These are phyloP conservation scores for Odontocerum albicorne DNA, from an alignment of 2,888 invertebrate genomes.

Conservation along the genomic window DNA sequence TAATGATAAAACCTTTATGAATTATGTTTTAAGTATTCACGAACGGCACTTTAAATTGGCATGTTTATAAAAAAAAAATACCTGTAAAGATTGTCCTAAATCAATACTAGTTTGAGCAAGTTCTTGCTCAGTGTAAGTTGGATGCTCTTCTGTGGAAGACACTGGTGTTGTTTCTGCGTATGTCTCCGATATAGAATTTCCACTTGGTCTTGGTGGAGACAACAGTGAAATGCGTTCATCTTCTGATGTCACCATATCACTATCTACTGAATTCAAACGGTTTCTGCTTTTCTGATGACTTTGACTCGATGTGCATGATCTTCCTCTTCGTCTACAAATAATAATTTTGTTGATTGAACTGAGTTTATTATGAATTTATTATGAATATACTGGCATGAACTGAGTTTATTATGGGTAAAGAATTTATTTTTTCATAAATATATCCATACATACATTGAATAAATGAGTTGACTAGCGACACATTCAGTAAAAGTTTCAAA, in stretches of 20 bases:
- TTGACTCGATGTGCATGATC: constrained; percentile 66
- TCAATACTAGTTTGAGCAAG: constrained; percentile 39
- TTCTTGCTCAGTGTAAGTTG: constrained; percentile 2
- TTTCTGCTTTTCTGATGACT: constrained; percentile 60
- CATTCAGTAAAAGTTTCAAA: no score
- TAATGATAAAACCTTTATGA: no score
- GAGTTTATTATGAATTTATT: no score
- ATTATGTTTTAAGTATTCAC: no score
- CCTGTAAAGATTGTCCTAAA: constrained; percentile 39
- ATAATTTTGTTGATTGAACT: neutral
- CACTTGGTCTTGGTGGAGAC: constrained; percentile 21
- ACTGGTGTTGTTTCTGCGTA: constrained; percentile 12
- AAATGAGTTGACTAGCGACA: no score
- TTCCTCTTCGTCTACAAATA: constrained; percentile 60
- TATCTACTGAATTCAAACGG: constrained; percentile 75
- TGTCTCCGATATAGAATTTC: constrained; percentile 8
- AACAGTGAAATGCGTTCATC: constrained; percentile 23
- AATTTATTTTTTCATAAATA: no score
- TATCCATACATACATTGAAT: no score
- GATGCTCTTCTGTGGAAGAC: constrained; percentile 5
- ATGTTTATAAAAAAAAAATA: constrained; percentile 34
- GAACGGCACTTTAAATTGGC: no score
- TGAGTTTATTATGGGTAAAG: no score
- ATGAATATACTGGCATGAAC: no score
- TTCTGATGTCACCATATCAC: constrained; percentile 49